phyloP scores from a whole-genome alignment of 2,113 vertebrate genomes.

The Oreochromis niloticus region DNA sequence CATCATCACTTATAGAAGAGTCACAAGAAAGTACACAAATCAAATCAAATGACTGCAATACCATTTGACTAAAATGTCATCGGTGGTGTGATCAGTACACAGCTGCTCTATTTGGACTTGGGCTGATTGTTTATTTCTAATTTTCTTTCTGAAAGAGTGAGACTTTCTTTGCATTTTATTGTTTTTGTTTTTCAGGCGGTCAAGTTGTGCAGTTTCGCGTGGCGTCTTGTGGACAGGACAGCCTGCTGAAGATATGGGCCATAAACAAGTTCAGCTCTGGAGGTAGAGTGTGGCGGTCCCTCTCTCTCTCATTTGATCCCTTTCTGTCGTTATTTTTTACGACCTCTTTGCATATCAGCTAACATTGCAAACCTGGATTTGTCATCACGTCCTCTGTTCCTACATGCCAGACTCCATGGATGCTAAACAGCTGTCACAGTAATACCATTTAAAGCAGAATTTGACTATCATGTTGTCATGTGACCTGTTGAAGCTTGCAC shows the following conservation, averaged over 20 bases:
- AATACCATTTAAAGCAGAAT: neutral
- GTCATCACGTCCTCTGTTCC: neutral
- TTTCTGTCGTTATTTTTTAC: neutral
- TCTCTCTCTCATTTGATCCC: neutral
- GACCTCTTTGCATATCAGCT: neutral
- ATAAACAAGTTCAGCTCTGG: constrained; percentile 60
- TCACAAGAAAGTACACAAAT: neutral
- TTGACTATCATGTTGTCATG: neutral
- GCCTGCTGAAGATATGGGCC: constrained; percentile 84
- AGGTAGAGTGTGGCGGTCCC: constrained; percentile 65
- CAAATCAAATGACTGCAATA: neutral
- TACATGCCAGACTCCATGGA: neutral
- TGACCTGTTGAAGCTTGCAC: neutral
- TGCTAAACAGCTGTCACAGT: neutral
- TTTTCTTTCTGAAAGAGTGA: neutral
- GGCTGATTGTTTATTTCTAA: neutral
- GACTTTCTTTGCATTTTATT: neutral
- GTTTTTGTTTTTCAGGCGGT: constrained; percentile 56
- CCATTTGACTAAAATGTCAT: neutral
- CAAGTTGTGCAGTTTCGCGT: constrained; percentile 70
- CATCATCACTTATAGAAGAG: neutral
- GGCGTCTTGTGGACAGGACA: constrained; percentile 94
- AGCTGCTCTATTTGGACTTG: neutral
- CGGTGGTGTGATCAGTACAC: neutral
- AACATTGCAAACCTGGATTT: neutral